Base-by-base conservation (phyloP, 2,113 vertebrate species). In the Rattus rattus region DNA sequence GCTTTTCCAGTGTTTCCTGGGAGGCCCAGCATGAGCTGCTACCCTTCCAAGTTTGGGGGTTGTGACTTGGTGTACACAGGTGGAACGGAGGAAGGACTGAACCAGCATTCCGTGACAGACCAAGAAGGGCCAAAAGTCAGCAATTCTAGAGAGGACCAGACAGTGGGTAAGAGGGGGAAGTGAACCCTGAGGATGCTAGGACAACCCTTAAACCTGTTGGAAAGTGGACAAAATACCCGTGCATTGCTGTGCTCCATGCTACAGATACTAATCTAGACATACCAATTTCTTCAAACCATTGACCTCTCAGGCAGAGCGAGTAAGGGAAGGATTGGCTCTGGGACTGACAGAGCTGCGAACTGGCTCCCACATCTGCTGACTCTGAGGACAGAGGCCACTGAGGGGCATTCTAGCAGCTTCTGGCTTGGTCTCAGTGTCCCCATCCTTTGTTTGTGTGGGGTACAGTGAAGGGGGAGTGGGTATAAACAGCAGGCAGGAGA, bases 171-270 rank as follows among this genome's bases (percentile, higher is more conserved):
- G 70, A 24, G 28, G 5, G 7, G 73, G 2, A 1, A 1, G 36
- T 2, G 70, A 70, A 11, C 47, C 2, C 1, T 1, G 22, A 43
- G 22, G 7, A 2, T 14, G 16, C 39, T 0, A 0, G 2, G 39
- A 43, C 24, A 26, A 11, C 26, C 39, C 16, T 85, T n/a, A 0
- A 11, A 28, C 17, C 7, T 52, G 33, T 20, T 14, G 19, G 79
- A 19, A 22, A 43, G 43, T 43, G 43, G 43, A 0, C 0, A 0
- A 80, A 59, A 24, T n/a, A 20, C 6, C 2, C 33, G 47, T 26
- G 3, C 17, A 5, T 56, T 2, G 26, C n/a, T 84, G 4, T 9
- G 22, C 88, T 75, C 26, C 14, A 0, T 59, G 56, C 56, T 11
- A 3, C 11, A 5, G 28, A 14, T 47, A 43, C 20, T 59, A 26